phyloP scores from a whole-genome alignment of 2,113 vertebrate species.

The Percopsis transmontana region DNA sequence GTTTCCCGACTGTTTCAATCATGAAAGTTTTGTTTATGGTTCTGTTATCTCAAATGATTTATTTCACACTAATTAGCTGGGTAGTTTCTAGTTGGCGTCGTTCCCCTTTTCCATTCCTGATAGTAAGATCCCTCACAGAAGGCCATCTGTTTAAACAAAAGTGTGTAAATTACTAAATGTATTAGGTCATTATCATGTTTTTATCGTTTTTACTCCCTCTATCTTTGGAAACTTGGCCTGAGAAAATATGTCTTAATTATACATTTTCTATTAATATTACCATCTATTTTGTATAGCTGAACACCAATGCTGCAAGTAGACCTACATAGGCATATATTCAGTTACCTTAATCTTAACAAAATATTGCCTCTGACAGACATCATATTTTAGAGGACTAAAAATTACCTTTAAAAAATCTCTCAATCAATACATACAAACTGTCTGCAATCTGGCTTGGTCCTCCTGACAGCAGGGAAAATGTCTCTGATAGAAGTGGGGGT shows the following conservation, averaged over 20 bases:
- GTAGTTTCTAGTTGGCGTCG: constrained; percentile 44
- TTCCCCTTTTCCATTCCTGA: constrained; percentile 45
- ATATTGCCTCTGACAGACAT: background rate
- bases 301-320: no score
- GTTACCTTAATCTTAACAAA: background rate
- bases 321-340: background rate
- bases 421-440: constrained; percentile 18
- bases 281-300: no score
- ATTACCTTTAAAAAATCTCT: constrained; percentile 14
- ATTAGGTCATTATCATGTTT: no score
- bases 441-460: constrained; percentile 14
- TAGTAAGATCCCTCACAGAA: no score
- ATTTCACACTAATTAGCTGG: constrained; percentile 21
- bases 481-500: constrained; percentile 35
- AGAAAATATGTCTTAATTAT: no score
- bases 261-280: no score
- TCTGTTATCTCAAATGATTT: constrained; percentile 28
- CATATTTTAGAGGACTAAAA: background rate
- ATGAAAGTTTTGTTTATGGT: constrained; percentile 20
- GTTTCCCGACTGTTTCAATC: background rate
- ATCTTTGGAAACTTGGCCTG: no score
- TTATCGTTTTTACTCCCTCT: no score
- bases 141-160: no score
- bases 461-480: constrained; percentile 22
- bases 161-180: no score